Evolutionary conservation across 2,797 vertebrate genomes (phyloP).

Genomic region (Macropus fuliginosus): DNA sequence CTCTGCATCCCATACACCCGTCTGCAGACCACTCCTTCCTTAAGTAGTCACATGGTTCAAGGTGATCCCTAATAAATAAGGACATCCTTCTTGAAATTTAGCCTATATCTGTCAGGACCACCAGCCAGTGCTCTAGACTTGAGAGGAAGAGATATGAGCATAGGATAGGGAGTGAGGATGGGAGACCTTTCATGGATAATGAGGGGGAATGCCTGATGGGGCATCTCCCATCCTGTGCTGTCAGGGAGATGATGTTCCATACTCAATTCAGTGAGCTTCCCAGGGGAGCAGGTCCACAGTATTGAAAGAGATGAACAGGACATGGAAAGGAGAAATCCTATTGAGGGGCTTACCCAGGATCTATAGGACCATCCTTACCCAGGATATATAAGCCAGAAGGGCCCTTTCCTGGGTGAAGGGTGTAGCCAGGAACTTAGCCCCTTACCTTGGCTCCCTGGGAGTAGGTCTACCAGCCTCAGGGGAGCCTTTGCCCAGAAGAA

Average conservation of each 20-base stretch:
- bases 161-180: not conserved
- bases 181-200: not conserved
- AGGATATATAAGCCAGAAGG: not conserved
- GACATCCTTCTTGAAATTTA: not conserved
- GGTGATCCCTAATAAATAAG: not conserved
- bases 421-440: not conserved
- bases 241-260: not conserved
- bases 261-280: not conserved
- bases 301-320: not conserved
- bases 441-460: not conserved
- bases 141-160: not conserved
- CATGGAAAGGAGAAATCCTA: not conserved
- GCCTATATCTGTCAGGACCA: not conserved
- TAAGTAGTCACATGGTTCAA: not conserved
- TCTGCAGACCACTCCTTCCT: not conserved
- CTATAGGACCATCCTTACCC: not conserved
- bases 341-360: not conserved
- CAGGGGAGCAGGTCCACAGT: not conserved
- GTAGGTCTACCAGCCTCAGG: not conserved
- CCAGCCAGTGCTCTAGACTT: not conserved
- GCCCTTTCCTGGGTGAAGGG: not conserved
- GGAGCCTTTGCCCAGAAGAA: not conserved
- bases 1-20: not conserved
- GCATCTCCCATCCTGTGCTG: not conserved
- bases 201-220: not conserved